These are phyloP conservation scores for Tanypteryx hageni DNA, from an alignment of 2,888 invertebrate species.

Conservation along the genomic window DNA sequence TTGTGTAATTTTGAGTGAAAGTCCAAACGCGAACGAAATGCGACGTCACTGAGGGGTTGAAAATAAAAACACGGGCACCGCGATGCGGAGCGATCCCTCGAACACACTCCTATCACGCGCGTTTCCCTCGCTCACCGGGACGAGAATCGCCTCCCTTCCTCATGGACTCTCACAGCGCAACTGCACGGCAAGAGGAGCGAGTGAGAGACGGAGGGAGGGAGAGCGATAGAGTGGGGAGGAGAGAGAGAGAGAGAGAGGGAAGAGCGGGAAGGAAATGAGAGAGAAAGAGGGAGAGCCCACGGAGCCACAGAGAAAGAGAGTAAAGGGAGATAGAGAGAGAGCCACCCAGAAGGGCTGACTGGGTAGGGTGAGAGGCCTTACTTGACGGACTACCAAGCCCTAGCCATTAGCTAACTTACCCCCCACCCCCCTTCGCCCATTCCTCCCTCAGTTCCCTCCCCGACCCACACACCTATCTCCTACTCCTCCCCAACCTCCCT, in stretches of 20 bases:
- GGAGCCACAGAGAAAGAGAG: background rate
- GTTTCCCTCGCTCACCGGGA: background rate
- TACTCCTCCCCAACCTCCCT: too few relatives aligned
- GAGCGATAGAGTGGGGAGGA: background rate
- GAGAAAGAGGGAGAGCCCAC: background rate
- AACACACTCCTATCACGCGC: background rate
- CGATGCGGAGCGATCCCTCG: background rate
- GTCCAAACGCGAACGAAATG: too few relatives aligned
- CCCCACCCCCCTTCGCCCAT: background rate
- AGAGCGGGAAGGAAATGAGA: background rate
- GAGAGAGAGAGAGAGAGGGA: background rate
- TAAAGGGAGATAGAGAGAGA: background rate
- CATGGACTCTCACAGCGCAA: conserved; percentile 38
- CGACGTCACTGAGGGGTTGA: background rate
- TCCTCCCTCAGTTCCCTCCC: background rate
- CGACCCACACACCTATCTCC: background rate
- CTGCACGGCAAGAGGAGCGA: conserved; percentile 29
- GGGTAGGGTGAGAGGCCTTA: background rate
- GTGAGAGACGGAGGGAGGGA: background rate
- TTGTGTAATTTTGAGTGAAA: too few relatives aligned
- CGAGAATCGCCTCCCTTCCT: background rate
- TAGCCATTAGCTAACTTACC: conserved; percentile 49
- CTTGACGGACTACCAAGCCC: conserved; percentile 62
- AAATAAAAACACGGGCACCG: background rate
- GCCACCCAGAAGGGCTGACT: conserved; percentile 58